phyloP scores from a whole-genome alignment of 2,113 vertebrate species.

The Cyrtonyx montezumae region DNA sequence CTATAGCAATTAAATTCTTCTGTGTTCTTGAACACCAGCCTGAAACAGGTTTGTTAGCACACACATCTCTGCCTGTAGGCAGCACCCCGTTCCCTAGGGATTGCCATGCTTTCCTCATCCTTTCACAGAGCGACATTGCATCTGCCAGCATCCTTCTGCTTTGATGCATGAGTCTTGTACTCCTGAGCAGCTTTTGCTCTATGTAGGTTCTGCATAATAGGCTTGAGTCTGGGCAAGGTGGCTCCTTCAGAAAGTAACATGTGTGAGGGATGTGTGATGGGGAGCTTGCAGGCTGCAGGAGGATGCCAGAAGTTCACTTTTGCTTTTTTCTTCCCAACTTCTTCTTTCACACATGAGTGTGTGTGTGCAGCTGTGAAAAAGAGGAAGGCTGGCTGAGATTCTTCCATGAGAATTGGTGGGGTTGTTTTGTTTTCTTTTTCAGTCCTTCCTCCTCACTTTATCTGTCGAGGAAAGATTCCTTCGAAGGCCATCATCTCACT shows the following conservation, averaged over 20 bases:
- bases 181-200: constrained; percentile 34
- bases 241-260: background rate
- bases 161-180: rapidly evolving
- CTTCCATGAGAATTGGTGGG: background rate
- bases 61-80: background rate
- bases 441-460: background rate
- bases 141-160: background rate
- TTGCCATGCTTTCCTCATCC: background rate
- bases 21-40: background rate
- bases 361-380: background rate
- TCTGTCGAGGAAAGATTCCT: background rate
- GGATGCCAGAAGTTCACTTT: background rate
- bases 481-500: background rate
- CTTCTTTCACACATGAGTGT: background rate
- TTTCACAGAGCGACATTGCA: background rate
- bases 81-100: background rate
- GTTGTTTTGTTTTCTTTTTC: background rate
- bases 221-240: background rate
- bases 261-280: background rate
- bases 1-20: constrained; percentile 6
- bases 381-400: background rate
- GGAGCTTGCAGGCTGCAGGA: background rate
- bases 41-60: constrained; percentile 15
- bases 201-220: background rate
- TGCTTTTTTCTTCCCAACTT: background rate